Evolutionary conservation across 2,888 invertebrate genomes (phyloP).

Genomic region (Heteromyza rotundicornis): DNA sequence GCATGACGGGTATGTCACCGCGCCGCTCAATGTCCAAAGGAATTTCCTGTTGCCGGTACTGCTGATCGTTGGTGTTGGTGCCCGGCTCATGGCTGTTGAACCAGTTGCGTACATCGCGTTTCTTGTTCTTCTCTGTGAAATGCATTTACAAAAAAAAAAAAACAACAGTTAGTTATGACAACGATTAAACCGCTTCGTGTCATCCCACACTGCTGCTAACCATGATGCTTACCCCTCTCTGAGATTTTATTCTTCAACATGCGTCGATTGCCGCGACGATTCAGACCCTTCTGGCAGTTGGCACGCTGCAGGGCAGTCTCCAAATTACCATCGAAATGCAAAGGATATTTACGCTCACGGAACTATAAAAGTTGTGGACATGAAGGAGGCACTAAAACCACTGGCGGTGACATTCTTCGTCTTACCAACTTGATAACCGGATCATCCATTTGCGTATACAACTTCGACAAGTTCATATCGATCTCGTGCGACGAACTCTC

Average conservation of each 20-base stretch:
- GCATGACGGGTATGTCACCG: constrained; percentile 73
- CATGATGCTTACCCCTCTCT: too few species aligned
- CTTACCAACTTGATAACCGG: constrained; percentile 60
- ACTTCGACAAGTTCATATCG: constrained; percentile 58
- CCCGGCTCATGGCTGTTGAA: constrained; percentile 51
- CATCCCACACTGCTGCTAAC: background rate
- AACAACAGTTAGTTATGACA: background rate
- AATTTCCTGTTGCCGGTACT: constrained; percentile 45
- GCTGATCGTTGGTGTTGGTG: constrained; percentile 42
- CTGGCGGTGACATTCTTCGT: too few species aligned
- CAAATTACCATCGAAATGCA: constrained; percentile 60
- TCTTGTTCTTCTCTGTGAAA: constrained; percentile 60
- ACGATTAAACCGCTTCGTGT: too few species aligned
- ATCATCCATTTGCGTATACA: constrained; percentile 63
- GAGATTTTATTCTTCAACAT: constrained; percentile 58
- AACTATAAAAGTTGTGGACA: constrained; percentile 41
- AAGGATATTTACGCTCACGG: constrained; percentile 62
- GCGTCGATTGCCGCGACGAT: constrained; percentile 56
- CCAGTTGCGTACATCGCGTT: constrained; percentile 62
- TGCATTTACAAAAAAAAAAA: background rate
- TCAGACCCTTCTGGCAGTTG: constrained; percentile 59
- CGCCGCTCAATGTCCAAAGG: constrained; percentile 57
- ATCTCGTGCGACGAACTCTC: constrained; percentile 58
- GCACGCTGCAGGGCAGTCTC: constrained; percentile 60
- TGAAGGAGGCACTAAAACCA: too few species aligned